A percentile compares a stretch with the other conserved stretches of the same genome.
phyloP scores from a whole-genome alignment of 2,797 vertebrate species.

The Craterocephalus amniculus region DNA sequence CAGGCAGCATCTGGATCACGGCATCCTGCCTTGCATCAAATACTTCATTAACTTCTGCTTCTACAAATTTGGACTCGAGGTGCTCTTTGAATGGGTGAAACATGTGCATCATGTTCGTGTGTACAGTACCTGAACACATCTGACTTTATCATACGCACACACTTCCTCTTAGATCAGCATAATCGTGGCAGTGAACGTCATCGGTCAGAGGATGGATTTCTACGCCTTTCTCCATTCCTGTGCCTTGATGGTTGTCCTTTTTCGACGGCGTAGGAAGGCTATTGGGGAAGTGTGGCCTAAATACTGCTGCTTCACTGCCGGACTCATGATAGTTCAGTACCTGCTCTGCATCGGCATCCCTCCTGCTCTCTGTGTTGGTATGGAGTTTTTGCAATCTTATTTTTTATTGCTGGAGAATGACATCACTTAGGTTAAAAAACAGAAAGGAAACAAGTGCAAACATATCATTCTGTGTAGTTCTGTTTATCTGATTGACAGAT shows the following conservation, averaged over 20 bases:
- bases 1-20: slow-evolving; percentile 71
- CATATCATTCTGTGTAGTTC: neutral
- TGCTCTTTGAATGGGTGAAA: slow-evolving; percentile 20
- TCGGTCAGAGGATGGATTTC: slow-evolving; percentile 84
- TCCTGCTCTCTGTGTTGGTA: slow-evolving; percentile 83
- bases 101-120: neutral
- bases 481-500: slow-evolving; percentile 66
- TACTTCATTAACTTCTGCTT: slow-evolving; percentile 84
- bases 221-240: slow-evolving; percentile 78
- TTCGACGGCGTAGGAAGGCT: slow-evolving; percentile 80
- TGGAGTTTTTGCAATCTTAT: neutral
- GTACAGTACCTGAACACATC: neutral
- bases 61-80: slow-evolving; percentile 87
- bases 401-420: neutral
- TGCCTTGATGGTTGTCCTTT: slow-evolving; percentile 79
- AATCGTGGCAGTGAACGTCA: slow-evolving; percentile 80
- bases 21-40: slow-evolving; percentile 74
- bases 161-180: slow-evolving; percentile 75
- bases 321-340: slow-evolving; percentile 82
- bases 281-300: slow-evolving; percentile 86
- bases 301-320: slow-evolving; percentile 84
- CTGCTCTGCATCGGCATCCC: slow-evolving; percentile 84
- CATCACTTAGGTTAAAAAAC: neutral
- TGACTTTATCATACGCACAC: neutral
- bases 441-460: neutral